phyloP scores from a whole-genome alignment of 2,113 vertebrate genomes.

The Mesitornis unicolor region DNA sequence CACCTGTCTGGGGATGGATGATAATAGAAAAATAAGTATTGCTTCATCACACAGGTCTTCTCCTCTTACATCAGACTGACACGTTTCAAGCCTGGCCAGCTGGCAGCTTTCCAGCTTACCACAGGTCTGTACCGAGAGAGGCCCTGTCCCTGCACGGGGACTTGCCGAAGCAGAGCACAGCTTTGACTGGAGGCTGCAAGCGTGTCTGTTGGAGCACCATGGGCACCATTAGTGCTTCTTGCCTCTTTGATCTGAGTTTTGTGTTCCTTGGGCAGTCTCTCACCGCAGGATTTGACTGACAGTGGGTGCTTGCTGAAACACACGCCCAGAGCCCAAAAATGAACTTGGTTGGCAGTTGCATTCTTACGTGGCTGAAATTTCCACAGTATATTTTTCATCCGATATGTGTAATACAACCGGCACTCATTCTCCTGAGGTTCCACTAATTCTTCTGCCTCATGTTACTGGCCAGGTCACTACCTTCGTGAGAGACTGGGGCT shows the following conservation, averaged over 20 bases:
- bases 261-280: background rate
- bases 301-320: background rate
- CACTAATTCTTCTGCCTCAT: background rate
- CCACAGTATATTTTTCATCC: background rate
- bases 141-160: background rate
- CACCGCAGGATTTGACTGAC: background rate
- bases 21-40: background rate
- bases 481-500: background rate
- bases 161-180: background rate
- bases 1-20: background rate
- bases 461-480: background rate
- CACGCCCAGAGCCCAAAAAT: background rate
- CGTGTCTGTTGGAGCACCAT: background rate
- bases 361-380: background rate
- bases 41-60: background rate
- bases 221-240: background rate
- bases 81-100: background rate
- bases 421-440: background rate
- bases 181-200: background rate
- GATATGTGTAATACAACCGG: background rate
- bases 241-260: background rate
- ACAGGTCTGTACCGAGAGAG: background rate
- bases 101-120: background rate
- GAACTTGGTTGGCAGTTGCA: background rate
- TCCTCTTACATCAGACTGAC: background rate